A percentile compares a stretch with the other conserved stretches of the same genome.
Evolutionary conservation across 2,113 vertebrate species (phyloP).

Genomic region (Grallaria varia): DNA sequence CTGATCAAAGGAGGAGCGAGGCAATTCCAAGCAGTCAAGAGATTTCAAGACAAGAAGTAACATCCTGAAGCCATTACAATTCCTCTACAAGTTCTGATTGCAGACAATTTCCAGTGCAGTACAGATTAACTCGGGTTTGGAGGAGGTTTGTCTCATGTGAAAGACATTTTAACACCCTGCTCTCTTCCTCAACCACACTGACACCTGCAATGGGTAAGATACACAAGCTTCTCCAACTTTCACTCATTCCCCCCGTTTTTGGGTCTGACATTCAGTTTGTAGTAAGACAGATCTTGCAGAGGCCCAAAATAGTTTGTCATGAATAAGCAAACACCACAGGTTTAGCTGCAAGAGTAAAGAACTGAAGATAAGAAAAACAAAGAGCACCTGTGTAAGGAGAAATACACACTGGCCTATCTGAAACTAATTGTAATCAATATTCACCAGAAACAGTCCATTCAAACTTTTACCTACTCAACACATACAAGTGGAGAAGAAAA

Average conservation of each 20-base stretch:
- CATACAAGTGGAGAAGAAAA: neutral
- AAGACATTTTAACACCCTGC: neutral
- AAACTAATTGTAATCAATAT: neutral
- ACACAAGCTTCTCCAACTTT: neutral
- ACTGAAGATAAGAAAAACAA: neutral
- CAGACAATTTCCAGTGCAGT: neutral
- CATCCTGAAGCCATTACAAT: neutral
- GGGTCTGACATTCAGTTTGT: neutral
- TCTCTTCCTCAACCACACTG: neutral
- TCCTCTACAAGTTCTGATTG: neutral
- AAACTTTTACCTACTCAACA: neutral
- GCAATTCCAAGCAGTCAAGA: slow-evolving; percentile 4
- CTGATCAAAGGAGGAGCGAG: neutral
- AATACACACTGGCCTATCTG: neutral
- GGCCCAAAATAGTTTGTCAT: neutral
- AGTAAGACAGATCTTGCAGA: neutral
- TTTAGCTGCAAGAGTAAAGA: slow-evolving; percentile 10
- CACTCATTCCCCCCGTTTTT: neutral
- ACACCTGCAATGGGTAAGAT: neutral
- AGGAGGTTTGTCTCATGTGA: neutral
- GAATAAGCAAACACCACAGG: neutral
- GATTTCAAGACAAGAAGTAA: neutral
- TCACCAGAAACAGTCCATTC: neutral
- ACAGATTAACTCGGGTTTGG: neutral
- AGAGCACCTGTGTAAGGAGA: neutral